Conservation (phyloP, 1,140 invertebrate genomes). For the Drosophila ficusphila region DNA sequence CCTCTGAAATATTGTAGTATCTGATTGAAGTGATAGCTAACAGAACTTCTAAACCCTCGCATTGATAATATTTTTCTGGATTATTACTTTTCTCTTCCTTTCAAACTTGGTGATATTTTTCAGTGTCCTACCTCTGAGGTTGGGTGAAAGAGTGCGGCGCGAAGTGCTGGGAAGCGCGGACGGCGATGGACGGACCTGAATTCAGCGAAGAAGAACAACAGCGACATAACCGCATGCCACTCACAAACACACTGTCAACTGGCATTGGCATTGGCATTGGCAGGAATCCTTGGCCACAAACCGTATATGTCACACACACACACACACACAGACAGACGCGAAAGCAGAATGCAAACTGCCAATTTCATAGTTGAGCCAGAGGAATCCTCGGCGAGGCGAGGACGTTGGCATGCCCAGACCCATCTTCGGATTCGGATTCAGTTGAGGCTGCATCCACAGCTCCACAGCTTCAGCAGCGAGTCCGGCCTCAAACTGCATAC, state of each 20-base stretch:
- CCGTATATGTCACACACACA: slow-evolving; percentile 37
- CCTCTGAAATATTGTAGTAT: too few species aligned
- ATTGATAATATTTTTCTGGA: too few species aligned
- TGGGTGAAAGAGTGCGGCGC: slow-evolving; percentile 47
- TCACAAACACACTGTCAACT: slow-evolving; percentile 45
- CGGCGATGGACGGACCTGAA: slow-evolving; percentile 4
- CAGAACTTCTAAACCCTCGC: too few species aligned
- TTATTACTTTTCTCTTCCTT: too few species aligned
- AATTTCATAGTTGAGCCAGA: slow-evolving; percentile 71
- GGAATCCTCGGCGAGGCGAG: slow-evolving; percentile 40
- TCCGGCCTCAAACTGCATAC: slow-evolving; percentile 69
- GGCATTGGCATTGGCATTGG: slow-evolving; percentile 57
- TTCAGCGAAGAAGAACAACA: slow-evolving; percentile 12
- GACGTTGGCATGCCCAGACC: slow-evolving; percentile 64
- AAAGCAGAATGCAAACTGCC: slow-evolving; percentile 71
- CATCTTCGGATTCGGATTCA: slow-evolving; percentile 25
- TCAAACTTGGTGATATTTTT: slow-evolving; percentile 6
- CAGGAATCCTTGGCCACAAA: slow-evolving; percentile 62
- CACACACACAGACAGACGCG: slow-evolving; percentile 41
- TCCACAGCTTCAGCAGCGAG: slow-evolving; percentile 26
- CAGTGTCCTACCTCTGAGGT: neutral
- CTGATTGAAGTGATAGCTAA: too few species aligned
- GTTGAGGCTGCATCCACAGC: slow-evolving; percentile 1
- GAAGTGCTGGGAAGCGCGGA: slow-evolving; percentile 38
- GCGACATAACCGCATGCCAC: slow-evolving; percentile 60